These are phyloP conservation scores for Azemiops feae DNA, from an alignment of 2,113 vertebrate genomes.

Conservation along the genomic window DNA sequence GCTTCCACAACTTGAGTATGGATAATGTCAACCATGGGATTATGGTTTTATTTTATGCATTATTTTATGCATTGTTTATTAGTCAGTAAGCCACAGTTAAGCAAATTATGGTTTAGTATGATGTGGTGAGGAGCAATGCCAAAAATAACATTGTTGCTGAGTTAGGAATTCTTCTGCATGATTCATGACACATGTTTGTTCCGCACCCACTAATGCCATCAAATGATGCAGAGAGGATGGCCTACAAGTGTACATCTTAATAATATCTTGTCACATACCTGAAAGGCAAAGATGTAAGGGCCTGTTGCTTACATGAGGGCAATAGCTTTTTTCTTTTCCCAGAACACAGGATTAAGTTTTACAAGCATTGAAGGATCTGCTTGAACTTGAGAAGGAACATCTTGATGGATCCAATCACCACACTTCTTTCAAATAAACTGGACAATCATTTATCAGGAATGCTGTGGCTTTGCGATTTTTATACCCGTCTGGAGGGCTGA, in stretches of 20 bases:
- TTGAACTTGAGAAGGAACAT: neutral
- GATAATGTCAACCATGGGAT: neutral
- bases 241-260: neutral
- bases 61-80: neutral
- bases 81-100: neutral
- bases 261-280: neutral
- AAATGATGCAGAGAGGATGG: neutral
- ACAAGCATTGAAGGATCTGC: neutral
- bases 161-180: neutral
- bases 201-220: neutral
- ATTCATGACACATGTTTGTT: neutral
- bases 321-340: neutral
- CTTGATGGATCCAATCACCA: neutral
- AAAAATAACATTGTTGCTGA: neutral
- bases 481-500: neutral
- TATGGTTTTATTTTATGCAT: neutral
- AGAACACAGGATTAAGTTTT: neutral
- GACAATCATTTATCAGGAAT: neutral
- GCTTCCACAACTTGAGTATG: neutral
- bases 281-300: neutral
- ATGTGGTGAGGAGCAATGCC: neutral
- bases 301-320: neutral
- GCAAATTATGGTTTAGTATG: neutral
- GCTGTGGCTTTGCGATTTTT: neutral
- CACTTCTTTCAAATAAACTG: neutral